Percentiles rank a stretch among this genome's conserved stretches.
phyloP scores from a whole-genome alignment of 2,113 vertebrate genomes.

The Hippocampus zosterae region DNA sequence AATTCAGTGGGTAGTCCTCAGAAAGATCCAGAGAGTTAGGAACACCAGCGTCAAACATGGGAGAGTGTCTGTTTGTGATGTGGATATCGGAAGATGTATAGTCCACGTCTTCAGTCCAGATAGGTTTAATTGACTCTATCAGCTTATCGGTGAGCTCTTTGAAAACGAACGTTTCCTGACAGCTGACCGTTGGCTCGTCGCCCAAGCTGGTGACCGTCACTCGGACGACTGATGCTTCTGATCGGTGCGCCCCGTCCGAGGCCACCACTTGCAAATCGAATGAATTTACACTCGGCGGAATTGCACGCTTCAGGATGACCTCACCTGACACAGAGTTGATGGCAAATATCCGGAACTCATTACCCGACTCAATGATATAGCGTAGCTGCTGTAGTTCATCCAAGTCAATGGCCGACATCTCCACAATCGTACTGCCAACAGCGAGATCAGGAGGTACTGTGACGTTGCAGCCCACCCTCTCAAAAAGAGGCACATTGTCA shows the following conservation, averaged over 20 bases:
- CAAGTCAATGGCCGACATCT: constrained; percentile 84
- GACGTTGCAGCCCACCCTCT: constrained; percentile 84
- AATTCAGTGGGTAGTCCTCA: constrained; percentile 76
- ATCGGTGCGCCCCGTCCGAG: constrained; percentile 81
- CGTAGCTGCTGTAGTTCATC: constrained; percentile 88
- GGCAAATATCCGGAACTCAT: constrained; percentile 80
- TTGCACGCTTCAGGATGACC: constrained; percentile 72
- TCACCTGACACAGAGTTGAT: constrained; percentile 80
- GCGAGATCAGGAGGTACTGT: constrained; percentile 77
- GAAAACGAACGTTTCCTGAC: constrained; percentile 83
- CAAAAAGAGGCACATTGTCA: constrained; percentile 89
- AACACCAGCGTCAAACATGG: constrained; percentile 79
- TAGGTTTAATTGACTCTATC: constrained; percentile 80
- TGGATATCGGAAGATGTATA: constrained; percentile 78
- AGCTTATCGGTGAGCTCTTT: constrained; percentile 83
- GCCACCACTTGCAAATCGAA: constrained; percentile 83
- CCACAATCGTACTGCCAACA: constrained; percentile 70
- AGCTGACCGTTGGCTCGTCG: constrained; percentile 69
- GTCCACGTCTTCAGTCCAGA: constrained; percentile 74
- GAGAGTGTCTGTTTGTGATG: constrained; percentile 82
- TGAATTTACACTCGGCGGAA: constrained; percentile 61
- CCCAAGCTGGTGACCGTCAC: constrained; percentile 75
- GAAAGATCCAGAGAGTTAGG: constrained; percentile 82
- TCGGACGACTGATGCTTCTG: constrained; percentile 79
- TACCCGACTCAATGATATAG: constrained; percentile 84